phyloP scores from a whole-genome alignment of 2,888 invertebrate species.

The Clanis bilineata region DNA sequence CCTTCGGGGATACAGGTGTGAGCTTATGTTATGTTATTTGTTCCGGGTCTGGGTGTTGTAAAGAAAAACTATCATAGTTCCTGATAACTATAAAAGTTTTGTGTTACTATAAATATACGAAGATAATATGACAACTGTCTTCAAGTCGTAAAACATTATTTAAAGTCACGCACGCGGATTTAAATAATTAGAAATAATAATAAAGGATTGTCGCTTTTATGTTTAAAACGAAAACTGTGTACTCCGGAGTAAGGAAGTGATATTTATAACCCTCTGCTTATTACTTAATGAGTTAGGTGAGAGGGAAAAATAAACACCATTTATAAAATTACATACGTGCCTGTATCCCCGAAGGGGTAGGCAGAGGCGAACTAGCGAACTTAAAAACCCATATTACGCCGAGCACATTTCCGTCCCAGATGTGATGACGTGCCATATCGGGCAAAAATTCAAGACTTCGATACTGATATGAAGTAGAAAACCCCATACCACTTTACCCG shows the following conservation, averaged over 20 bases:
- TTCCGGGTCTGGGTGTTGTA: too few relatives aligned
- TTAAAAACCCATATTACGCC: too few relatives aligned
- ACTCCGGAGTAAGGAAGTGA: slow-evolving; percentile 63
- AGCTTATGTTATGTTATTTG: too few relatives aligned
- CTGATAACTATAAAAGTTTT: too few relatives aligned
- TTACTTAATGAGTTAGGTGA: slow-evolving; percentile 55
- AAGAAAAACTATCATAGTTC: too few relatives aligned
- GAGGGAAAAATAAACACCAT: not conserved
- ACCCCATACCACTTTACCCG: too few relatives aligned
- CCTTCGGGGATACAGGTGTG: too few relatives aligned
- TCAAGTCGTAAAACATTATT: not conserved
- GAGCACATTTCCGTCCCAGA: too few relatives aligned
- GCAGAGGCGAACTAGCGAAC: not conserved
- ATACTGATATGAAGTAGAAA: too few relatives aligned
- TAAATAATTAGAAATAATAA: slow-evolving; percentile 14
- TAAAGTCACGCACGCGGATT: slow-evolving; percentile 8
- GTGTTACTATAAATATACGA: too few relatives aligned
- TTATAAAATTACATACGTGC: not conserved
- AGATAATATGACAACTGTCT: too few relatives aligned
- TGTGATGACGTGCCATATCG: not conserved
- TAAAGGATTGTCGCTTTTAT: slow-evolving; percentile 15
- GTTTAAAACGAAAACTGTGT: slow-evolving; percentile 17
- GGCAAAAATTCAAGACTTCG: too few relatives aligned
- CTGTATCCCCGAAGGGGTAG: not conserved
- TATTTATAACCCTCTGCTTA: slow-evolving; percentile 64